These are phyloP conservation scores for Ageneiosus marmoratus DNA, from an alignment of 2,113 vertebrate species.

Conservation along the genomic window DNA sequence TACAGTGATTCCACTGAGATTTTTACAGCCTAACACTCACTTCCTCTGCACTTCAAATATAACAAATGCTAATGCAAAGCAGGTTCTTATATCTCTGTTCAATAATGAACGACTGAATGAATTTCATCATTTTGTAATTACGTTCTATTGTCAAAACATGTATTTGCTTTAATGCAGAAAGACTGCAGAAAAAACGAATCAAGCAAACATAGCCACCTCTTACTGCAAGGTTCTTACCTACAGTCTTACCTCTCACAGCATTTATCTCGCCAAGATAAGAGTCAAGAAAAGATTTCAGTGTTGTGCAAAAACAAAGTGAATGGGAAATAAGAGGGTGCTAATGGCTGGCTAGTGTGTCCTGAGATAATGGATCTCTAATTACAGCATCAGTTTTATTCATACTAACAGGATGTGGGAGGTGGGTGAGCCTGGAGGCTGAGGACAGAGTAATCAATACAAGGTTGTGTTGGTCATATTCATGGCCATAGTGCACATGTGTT, in stretches of 20 bases:
- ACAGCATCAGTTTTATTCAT: slow-evolving; percentile 47
- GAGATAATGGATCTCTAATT: slow-evolving; percentile 46
- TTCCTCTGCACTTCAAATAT: not conserved
- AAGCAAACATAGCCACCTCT: not conserved
- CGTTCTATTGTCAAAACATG: too few species aligned
- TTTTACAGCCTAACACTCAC: not conserved
- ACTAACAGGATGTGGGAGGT: slow-evolving; percentile 40
- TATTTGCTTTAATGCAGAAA: too few species aligned
- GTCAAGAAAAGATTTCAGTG: not conserved
- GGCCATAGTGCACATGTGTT: not conserved
- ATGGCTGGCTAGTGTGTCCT: slow-evolving; percentile 36
- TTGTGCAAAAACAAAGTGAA: slow-evolving; percentile 26
- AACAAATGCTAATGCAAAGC: not conserved
- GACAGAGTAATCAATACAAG: slow-evolving; percentile 45
- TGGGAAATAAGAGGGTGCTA: slow-evolving; percentile 3
- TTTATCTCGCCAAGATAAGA: not conserved
- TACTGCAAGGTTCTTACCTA: not conserved
- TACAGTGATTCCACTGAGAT: not conserved
- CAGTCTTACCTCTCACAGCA: not conserved
- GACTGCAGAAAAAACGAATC: not conserved
- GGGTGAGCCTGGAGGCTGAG: slow-evolving; percentile 12
- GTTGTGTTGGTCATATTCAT: slow-evolving; percentile 37
- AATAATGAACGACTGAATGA: not conserved
- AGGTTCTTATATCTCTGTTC: too few species aligned
- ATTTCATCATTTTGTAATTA: not conserved